phyloP scores from a whole-genome alignment of 2,797 vertebrate genomes.

The Rhynchotus rufescens region DNA sequence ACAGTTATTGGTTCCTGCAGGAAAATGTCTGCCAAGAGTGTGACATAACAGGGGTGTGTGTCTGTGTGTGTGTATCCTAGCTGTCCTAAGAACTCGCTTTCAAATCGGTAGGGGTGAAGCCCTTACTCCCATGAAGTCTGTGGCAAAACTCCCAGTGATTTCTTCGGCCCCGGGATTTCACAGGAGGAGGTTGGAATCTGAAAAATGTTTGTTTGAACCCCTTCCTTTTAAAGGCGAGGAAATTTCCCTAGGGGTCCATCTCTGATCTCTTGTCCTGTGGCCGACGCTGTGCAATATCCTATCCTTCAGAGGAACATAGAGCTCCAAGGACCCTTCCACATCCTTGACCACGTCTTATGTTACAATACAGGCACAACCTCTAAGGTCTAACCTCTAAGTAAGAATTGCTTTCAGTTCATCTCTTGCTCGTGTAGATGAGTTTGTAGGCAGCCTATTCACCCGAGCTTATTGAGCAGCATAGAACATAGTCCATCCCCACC shows the following conservation, averaged over 20 bases:
- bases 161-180: constrained; percentile 65
- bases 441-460: neutral
- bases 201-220: constrained; percentile 74
- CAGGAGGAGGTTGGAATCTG: constrained; percentile 67
- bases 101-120: constrained; percentile 67
- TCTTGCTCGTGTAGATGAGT: neutral
- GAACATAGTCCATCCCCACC: neutral
- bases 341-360: constrained; percentile 15
- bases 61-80: constrained; percentile 44
- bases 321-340: constrained; percentile 44
- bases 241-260: constrained; percentile 64
- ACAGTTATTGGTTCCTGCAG: constrained; percentile 1
- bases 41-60: constrained; percentile 46
- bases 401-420: neutral
- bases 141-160: constrained; percentile 64
- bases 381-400: neutral
- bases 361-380: neutral
- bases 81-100: constrained; percentile 50
- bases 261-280: constrained; percentile 57
- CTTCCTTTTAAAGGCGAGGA: constrained; percentile 67
- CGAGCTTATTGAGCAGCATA: neutral
- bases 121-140: constrained; percentile 56
- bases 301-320: neutral
- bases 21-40: constrained; percentile 44
- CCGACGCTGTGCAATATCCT: constrained; percentile 50